Conservation (phyloP, 2,113 vertebrate genomes). For the Edolisoma coerulescens region DNA sequence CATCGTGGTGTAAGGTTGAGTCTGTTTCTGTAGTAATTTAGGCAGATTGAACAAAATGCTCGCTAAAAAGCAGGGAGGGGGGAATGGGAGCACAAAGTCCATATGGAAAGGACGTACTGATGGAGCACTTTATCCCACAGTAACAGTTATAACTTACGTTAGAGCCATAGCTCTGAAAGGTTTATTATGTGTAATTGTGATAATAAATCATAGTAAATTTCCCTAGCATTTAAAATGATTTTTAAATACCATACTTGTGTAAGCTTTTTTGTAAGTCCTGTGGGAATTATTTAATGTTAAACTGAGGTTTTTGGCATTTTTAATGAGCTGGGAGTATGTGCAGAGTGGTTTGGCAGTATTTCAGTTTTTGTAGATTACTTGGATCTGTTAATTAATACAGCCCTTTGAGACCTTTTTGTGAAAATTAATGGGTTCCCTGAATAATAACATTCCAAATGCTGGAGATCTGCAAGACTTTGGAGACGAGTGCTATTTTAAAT, state of each 20-base stretch:
- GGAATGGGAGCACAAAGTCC: neutral
- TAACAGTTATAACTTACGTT: neutral
- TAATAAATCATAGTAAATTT: constrained; percentile 14
- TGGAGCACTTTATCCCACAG: neutral
- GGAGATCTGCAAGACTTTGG: neutral
- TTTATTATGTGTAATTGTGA: neutral
- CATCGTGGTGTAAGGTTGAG: accelerated
- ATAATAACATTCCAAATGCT: constrained; percentile 26
- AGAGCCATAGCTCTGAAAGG: neutral
- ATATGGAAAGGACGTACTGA: neutral
- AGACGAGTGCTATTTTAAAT: constrained; percentile 14
- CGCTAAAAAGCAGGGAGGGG: neutral
- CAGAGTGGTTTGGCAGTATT: constrained; percentile 5
- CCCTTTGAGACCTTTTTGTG: constrained; percentile 44
- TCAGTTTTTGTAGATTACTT: constrained; percentile 51
- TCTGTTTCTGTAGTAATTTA: neutral
- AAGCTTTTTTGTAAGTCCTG: neutral
- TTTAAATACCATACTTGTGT: neutral
- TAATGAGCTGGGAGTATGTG: constrained; percentile 8
- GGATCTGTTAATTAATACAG: constrained; percentile 51
- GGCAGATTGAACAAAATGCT: neutral
- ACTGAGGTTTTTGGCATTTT: constrained; percentile 7
- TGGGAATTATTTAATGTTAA: constrained; percentile 34
- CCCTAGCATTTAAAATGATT: constrained; percentile 10
- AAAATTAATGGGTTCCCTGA: constrained; percentile 54